Conservation (phyloP, 2,797 vertebrate genomes). For the Xiphorhynchus erythropygius region DNA sequence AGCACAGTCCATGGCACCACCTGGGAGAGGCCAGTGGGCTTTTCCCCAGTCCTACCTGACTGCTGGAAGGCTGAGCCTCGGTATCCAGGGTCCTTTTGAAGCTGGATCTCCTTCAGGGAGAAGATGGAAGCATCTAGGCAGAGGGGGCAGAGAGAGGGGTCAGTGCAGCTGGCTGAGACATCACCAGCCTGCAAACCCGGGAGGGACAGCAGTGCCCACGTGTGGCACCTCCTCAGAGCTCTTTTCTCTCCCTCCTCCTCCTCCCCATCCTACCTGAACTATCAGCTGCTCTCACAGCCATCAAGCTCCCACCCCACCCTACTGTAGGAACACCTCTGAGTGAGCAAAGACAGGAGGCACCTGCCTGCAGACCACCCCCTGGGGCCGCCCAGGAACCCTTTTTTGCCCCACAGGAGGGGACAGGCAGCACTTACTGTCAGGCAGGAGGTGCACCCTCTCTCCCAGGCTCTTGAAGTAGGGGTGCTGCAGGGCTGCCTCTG, state of each 20-base stretch:
- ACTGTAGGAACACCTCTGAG: not conserved
- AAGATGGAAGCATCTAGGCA: conserved; percentile 88
- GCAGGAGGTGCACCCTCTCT: conserved; percentile 85
- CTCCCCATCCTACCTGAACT: not conserved
- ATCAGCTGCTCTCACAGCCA: not conserved
- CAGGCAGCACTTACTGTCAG: conserved; percentile 86
- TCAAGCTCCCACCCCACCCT: not conserved
- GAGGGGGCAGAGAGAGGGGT: not conserved
- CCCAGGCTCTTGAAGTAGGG: conserved; percentile 89
- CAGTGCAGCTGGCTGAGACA: not conserved
- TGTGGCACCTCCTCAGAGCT: not conserved
- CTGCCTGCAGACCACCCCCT: not conserved
- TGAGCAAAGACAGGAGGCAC: not conserved
- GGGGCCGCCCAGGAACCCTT: not conserved
- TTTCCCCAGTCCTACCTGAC: conserved; percentile 77
- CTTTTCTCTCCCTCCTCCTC: rapidly evolving
- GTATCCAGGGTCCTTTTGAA: conserved; percentile 93
- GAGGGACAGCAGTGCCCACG: not conserved
- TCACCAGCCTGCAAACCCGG: not conserved
- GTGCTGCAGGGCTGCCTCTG: conserved; percentile 86
- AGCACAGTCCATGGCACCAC: rapidly evolving
- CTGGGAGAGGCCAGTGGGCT: rapidly evolving
- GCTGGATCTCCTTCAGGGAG: conserved; percentile 90
- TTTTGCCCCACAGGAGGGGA: rapidly evolving
- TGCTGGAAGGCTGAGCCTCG: conserved; percentile 89